These are phyloP conservation scores for Rhizoglyphus robini DNA, from an alignment of 1,140 invertebrate species.

Conservation along the genomic window DNA sequence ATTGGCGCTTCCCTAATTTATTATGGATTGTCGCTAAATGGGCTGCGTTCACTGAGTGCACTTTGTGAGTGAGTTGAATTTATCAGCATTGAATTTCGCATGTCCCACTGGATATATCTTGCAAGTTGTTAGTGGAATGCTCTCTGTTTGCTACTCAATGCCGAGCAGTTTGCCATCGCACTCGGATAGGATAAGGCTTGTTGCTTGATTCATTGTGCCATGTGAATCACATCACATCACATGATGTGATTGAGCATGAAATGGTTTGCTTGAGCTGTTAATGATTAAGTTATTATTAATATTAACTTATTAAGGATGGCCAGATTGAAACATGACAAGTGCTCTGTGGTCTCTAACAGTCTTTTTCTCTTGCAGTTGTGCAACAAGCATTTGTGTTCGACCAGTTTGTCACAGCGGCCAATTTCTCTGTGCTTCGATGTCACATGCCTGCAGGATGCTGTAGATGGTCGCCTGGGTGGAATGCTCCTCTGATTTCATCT, in stretches of 20 bases:
- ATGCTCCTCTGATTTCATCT: slow-evolving; percentile 8
- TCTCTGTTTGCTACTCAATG: neutral
- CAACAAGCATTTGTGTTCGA: slow-evolving; percentile 31
- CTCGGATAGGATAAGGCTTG: too few species aligned
- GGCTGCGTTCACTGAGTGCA: neutral
- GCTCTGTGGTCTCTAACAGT: neutral
- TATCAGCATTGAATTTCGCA: neutral
- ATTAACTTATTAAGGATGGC: neutral
- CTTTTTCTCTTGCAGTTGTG: slow-evolving; percentile 15
- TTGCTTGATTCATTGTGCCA: too few species aligned
- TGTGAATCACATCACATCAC: too few species aligned
- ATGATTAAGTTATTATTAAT: too few species aligned
- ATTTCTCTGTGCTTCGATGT: slow-evolving; percentile 35
- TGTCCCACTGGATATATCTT: neutral
- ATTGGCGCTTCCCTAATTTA: neutral
- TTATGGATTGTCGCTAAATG: slow-evolving; percentile 12
- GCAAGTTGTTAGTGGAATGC: too few species aligned
- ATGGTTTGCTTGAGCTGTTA: too few species aligned
- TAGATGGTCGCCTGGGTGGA: slow-evolving; percentile 56
- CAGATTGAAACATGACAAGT: too few species aligned
- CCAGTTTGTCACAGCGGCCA: slow-evolving; percentile 32
- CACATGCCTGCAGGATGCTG: slow-evolving; percentile 58
- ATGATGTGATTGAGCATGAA: too few species aligned
- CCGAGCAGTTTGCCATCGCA: too few species aligned
- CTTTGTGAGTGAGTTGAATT: neutral